phyloP scores from a whole-genome alignment of 2,113 vertebrate genomes.

The Sprattus sprattus region DNA sequence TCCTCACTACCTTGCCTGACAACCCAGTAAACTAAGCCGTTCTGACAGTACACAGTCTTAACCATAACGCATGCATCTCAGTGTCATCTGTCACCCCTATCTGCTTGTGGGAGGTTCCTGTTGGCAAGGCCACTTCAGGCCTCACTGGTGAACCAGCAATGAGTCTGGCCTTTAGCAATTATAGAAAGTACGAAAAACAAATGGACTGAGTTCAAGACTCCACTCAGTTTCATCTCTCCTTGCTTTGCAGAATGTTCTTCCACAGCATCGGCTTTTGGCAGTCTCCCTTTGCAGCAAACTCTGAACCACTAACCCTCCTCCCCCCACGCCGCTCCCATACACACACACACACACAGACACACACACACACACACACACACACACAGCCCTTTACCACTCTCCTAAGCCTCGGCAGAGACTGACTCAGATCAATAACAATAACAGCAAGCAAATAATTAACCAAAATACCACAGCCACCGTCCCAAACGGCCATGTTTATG shows the following conservation, averaged over 20 bases:
- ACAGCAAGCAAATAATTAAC: neutral
- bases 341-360: neutral
- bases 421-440: neutral
- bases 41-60: no score
- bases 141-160: neutral
- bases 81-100: no score
- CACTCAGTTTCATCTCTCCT: neutral
- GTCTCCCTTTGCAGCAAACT: slow-evolving; percentile 7
- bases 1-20: neutral
- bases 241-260: slow-evolving; percentile 10
- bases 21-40: no score
- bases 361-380: neutral
- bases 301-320: no score
- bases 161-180: neutral
- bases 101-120: neutral
- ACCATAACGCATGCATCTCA: no score
- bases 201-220: slow-evolving; percentile 31
- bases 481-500: neutral
- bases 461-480: no score
- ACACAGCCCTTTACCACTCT: neutral
- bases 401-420: neutral
- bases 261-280: slow-evolving; percentile 32
- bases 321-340: neutral
- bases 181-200: neutral
- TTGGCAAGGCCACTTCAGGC: neutral